Percentiles rank a stretch among this genome's conserved stretches.
These are phyloP conservation scores for Eupithecia insigniata DNA, from an alignment of 2,888 invertebrate species.

Conservation along the genomic window DNA sequence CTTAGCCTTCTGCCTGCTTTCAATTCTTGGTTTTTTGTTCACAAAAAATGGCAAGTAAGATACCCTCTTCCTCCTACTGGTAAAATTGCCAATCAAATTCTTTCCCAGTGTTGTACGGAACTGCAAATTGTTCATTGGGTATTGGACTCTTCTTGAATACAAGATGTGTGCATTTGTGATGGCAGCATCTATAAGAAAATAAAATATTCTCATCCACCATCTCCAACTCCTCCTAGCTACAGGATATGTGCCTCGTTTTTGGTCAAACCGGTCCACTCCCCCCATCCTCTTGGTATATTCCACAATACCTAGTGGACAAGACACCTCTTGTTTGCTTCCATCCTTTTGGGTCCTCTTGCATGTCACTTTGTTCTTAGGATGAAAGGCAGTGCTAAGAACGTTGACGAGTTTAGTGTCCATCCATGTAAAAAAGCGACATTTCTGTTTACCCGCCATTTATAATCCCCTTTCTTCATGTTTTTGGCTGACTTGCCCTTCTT, in stretches of 20 bases:
- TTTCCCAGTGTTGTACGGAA: slow-evolving; percentile 32
- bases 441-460: slow-evolving; percentile 35
- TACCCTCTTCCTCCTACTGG: slow-evolving; percentile 30
- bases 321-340: slow-evolving; percentile 31
- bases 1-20: slow-evolving; percentile 40
- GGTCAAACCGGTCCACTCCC: slow-evolving; percentile 38
- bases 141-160: slow-evolving; percentile 29
- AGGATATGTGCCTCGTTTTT: slow-evolving; percentile 26
- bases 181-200: slow-evolving; percentile 35
- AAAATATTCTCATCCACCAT: slow-evolving; percentile 39
- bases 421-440: slow-evolving; percentile 33
- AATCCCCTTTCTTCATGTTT: slow-evolving; percentile 34
- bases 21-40: slow-evolving; percentile 38
- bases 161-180: slow-evolving; percentile 39
- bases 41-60: slow-evolving; percentile 41
- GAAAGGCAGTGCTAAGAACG: slow-evolving; percentile 33
- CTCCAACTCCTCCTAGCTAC: slow-evolving; percentile 30
- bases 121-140: slow-evolving; percentile 24
- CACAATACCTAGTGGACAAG: slow-evolving; percentile 28
- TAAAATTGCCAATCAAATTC: slow-evolving; percentile 31
- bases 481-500: slow-evolving; percentile 22
- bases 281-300: slow-evolving; percentile 38
- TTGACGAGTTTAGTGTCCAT: slow-evolving; percentile 27
- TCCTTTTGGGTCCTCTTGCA: slow-evolving; percentile 39
- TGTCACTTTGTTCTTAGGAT: slow-evolving; percentile 30